Conservation (phyloP, 2,113 vertebrate species). For the Cynoglossus semilaevis region DNA sequence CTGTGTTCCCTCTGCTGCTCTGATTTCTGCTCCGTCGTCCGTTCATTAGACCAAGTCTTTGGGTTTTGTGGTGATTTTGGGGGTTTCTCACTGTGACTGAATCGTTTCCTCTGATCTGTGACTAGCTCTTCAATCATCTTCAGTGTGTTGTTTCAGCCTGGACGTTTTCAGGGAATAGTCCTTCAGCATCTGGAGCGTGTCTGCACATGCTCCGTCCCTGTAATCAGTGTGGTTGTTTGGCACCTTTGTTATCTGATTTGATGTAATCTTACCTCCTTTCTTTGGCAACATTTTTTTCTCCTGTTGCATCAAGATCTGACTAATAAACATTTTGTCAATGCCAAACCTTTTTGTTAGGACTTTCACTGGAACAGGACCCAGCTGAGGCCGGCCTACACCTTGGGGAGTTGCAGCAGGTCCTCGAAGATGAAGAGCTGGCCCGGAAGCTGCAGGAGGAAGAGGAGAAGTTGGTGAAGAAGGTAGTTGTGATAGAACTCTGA, state of each 20-base stretch:
- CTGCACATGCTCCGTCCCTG: slow-evolving; percentile 14
- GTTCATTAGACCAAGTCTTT: slow-evolving; percentile 18
- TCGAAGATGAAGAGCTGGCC: slow-evolving; percentile 73
- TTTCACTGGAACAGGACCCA: neutral
- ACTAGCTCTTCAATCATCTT: slow-evolving; percentile 7
- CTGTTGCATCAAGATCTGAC: neutral
- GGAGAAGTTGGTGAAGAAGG: slow-evolving; percentile 49
- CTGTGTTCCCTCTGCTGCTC: slow-evolving; percentile 38
- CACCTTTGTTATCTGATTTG: neutral
- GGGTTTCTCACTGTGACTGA: slow-evolving; percentile 15
- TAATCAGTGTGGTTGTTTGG: neutral
- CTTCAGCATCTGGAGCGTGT: slow-evolving; percentile 2
- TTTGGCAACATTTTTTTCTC: neutral
- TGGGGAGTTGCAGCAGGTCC: slow-evolving; percentile 69
- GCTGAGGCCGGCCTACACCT: slow-evolving; percentile 56
- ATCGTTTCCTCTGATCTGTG: slow-evolving; percentile 16
- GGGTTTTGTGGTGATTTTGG: slow-evolving; percentile 31
- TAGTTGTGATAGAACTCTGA: slow-evolving; percentile 7
- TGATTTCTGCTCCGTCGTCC: slow-evolving; percentile 41
- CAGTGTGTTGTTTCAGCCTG: slow-evolving; percentile 12
- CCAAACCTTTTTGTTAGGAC: slow-evolving; percentile 20
- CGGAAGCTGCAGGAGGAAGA: slow-evolving; percentile 71
- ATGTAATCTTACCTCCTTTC: neutral
- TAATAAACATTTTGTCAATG: neutral
- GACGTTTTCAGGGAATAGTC: neutral